Conservation (phyloP, 2,888 invertebrate genomes). For the Pimpla rufipes region DNA sequence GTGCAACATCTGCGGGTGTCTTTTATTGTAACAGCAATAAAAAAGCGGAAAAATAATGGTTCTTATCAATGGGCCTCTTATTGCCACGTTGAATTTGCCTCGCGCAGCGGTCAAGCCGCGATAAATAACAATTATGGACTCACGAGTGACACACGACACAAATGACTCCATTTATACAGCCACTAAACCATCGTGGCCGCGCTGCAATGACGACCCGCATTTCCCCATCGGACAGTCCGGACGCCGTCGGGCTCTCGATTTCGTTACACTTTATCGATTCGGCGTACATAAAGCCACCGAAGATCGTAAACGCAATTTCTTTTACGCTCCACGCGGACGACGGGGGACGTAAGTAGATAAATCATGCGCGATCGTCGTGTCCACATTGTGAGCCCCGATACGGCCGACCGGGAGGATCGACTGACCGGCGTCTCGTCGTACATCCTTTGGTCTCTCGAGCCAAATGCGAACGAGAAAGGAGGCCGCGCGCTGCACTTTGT, state of each 20-base stretch:
- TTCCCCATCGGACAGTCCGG: conserved; percentile 9
- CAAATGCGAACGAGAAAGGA: conserved; percentile 59
- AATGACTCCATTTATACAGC: conserved; percentile 8
- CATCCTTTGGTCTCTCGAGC: conserved; percentile 64
- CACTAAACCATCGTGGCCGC: background rate
- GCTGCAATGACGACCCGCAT: conserved; percentile 21
- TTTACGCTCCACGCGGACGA: conserved; percentile 2
- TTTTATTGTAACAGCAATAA: background rate
- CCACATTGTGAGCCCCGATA: conserved; percentile 53
- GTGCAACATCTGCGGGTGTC: background rate
- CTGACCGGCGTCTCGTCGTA: conserved; percentile 64
- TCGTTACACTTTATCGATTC: conserved; percentile 28
- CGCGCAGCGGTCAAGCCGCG: conserved; percentile 1
- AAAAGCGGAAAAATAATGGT: background rate
- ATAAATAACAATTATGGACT: conserved; percentile 29
- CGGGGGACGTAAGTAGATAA: conserved; percentile 54
- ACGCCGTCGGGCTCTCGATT: background rate
- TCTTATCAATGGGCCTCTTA: conserved; percentile 29
- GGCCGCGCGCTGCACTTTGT: conserved; percentile 31
- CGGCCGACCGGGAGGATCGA: conserved; percentile 50
- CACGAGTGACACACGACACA: background rate
- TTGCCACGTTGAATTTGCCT: conserved; percentile 13
- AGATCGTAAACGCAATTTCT: conserved; percentile 17
- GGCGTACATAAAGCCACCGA: background rate
- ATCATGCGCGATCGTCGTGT: conserved; percentile 48